Evolutionary conservation across 1,140 invertebrate species (phyloP).

Genomic region (Diploscapter pachys): DNA sequence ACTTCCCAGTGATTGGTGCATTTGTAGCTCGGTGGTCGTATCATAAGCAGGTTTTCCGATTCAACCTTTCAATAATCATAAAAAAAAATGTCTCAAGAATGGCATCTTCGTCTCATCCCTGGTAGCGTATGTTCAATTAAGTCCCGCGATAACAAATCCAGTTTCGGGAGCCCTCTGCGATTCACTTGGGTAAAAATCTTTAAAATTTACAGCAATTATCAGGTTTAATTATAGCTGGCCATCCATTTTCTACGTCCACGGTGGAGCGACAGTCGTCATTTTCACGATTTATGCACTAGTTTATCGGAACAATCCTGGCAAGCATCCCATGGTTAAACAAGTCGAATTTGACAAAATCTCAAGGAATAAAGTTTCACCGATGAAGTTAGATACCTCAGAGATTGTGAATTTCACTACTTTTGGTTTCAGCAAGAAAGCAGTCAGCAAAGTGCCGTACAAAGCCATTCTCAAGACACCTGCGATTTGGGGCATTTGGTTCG

Average conservation of each 20-base stretch:
- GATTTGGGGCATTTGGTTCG: constrained; percentile 52
- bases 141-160: constrained; percentile 29
- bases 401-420: background rate
- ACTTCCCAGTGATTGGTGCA: constrained; percentile 30
- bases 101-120: constrained; percentile 34
- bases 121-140: constrained; percentile 33
- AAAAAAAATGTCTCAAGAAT: constrained; percentile 30
- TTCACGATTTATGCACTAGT: constrained; percentile 21
- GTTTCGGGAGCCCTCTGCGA: constrained; percentile 31
- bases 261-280: constrained; percentile 6
- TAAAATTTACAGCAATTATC: no score
- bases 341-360: constrained; percentile 27
- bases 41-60: constrained; percentile 21
- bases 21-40: constrained; percentile 25
- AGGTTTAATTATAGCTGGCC: constrained; percentile 16
- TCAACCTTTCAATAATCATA: constrained; percentile 9
- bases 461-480: constrained; percentile 36
- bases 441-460: constrained; percentile 36
- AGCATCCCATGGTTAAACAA: constrained; percentile 30
- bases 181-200: constrained; percentile 11
- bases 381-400: constrained; percentile 10
- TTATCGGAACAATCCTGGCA: constrained; percentile 33
- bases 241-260: constrained; percentile 36
- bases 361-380: constrained; percentile 41
- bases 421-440: constrained; percentile 43